phyloP scores from a whole-genome alignment of 2,113 vertebrate species.

The Menidia beryllina region DNA sequence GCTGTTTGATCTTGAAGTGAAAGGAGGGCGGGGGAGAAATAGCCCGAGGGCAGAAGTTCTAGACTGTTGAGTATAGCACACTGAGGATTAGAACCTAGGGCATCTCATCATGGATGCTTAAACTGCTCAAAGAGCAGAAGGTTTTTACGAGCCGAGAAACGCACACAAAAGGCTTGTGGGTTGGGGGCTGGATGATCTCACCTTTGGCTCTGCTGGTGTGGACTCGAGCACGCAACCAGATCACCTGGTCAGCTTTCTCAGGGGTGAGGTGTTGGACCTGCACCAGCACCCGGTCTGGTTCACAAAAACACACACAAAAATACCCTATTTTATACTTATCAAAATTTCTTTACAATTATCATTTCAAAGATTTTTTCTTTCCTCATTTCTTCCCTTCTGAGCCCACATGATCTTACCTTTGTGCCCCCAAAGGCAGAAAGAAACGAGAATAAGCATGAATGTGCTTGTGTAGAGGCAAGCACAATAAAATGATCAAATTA shows the following conservation, averaged over 20 bases:
- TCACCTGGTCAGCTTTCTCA: slow-evolving; percentile 89
- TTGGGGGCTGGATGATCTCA: slow-evolving; percentile 75
- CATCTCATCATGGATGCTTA: slow-evolving; percentile 25
- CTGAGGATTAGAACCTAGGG: slow-evolving; percentile 34
- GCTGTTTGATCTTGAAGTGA: slow-evolving; percentile 30
- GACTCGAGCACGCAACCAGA: slow-evolving; percentile 95
- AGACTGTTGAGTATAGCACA: slow-evolving; percentile 14
- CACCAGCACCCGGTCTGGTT: slow-evolving; percentile 88
- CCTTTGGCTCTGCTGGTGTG: slow-evolving; percentile 99
- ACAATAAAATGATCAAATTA: slow-evolving; percentile 73
- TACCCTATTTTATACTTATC: slow-evolving; percentile 37
- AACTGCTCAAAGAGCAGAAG: slow-evolving; percentile 20
- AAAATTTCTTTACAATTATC: slow-evolving; percentile 30
- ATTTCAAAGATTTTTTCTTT: slow-evolving; percentile 47
- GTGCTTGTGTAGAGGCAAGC: slow-evolving; percentile 45
- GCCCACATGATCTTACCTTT: slow-evolving; percentile 1
- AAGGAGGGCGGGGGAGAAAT: slow-evolving; percentile 4
- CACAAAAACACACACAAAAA: slow-evolving; percentile 42
- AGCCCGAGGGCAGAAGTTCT: slow-evolving; percentile 39
- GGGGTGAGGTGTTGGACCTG: slow-evolving; percentile 88
- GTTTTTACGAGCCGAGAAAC: not conserved
- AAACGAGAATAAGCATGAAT: slow-evolving; percentile 45
- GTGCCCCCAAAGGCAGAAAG: slow-evolving; percentile 53
- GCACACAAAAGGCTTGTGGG: slow-evolving; percentile 19
- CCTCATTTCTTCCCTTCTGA: slow-evolving; percentile 8